Evolutionary conservation across 2,888 invertebrate species (phyloP).

Genomic region (Tipula helvola): DNA sequence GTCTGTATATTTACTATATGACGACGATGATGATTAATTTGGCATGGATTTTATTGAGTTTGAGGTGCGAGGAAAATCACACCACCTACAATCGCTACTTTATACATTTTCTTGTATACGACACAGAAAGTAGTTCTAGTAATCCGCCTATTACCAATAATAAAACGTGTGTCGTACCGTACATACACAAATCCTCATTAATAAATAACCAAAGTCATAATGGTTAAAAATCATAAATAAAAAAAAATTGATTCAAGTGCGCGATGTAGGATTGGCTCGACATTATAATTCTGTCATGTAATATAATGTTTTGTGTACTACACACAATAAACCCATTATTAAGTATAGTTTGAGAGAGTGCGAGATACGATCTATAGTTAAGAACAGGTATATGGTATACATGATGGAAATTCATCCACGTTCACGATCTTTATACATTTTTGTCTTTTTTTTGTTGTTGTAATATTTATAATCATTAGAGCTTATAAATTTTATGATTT

Average conservation of each 20-base stretch:
- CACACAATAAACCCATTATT: neutral
- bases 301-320: neutral
- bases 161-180: neutral
- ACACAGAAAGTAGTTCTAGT: neutral
- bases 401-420: neutral
- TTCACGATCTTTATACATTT: neutral
- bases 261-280: neutral
- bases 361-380: neutral
- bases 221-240: neutral
- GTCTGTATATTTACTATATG: neutral
- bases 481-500: slow-evolving; percentile 4
- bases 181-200: neutral
- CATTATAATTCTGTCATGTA: neutral
- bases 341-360: neutral
- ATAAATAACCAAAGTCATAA: neutral
- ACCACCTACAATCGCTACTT: neutral
- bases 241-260: neutral
- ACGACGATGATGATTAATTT: neutral
- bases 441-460: neutral
- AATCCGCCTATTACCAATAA: neutral
- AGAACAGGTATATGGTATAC: neutral
- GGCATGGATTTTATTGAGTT: neutral
- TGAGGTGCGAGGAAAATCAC: neutral
- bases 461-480: neutral
- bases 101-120: neutral